A percentile compares a stretch with the other conserved stretches of the same genome.
These are phyloP conservation scores for Pseudomyrmex flavicornis DNA, from an alignment of 1,140 invertebrate genomes.

Conservation along the genomic window DNA sequence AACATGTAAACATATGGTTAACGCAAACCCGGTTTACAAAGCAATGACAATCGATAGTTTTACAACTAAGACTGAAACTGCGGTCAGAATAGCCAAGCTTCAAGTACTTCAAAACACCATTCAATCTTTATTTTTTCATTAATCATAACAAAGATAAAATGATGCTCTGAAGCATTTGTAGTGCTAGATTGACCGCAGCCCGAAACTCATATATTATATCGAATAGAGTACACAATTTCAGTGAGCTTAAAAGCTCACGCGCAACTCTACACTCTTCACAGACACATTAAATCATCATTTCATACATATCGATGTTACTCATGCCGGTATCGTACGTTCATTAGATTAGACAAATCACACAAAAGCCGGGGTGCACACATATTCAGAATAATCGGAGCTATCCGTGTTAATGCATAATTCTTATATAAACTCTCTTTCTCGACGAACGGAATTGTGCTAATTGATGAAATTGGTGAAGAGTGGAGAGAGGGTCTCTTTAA, in stretches of 20 bases:
- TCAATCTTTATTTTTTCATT: too few relatives aligned
- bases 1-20: constrained; percentile 56
- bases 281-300: constrained; percentile 31
- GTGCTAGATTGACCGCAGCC: background rate
- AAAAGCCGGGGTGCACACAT: constrained; percentile 52
- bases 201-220: constrained; percentile 50
- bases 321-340: constrained; percentile 52
- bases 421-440: constrained; percentile 19
- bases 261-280: constrained; percentile 42
- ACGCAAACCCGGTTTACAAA: too few relatives aligned
- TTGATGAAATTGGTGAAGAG: constrained; percentile 62
- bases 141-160: too few relatives aligned
- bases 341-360: constrained; percentile 58
- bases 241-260: background rate
- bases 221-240: constrained; percentile 36
- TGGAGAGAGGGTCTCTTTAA: background rate
- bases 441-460: constrained; percentile 69
- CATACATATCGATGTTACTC: constrained; percentile 35
- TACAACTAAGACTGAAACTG: too few relatives aligned
- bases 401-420: constrained; percentile 58
- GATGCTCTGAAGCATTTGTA: too few relatives aligned
- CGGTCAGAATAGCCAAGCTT: too few relatives aligned
- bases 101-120: too few relatives aligned
- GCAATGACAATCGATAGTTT: too few relatives aligned
- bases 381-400: constrained; percentile 73